phyloP scores from a whole-genome alignment of 53 echinoderm and acorn worm genomes.

The Luidia sarsii region DNA sequence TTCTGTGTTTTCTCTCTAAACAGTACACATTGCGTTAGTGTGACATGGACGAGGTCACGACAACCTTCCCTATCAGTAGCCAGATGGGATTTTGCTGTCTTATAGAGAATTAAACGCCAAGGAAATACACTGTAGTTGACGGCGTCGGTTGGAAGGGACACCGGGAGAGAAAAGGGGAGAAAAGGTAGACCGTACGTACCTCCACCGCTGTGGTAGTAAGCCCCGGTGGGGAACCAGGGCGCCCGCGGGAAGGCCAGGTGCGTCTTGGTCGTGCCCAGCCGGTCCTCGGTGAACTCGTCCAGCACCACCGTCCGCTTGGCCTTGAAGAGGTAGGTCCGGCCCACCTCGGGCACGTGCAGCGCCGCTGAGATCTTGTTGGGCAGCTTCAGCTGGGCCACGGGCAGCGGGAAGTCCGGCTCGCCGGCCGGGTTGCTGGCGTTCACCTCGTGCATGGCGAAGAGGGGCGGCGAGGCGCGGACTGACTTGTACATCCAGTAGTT shows the following conservation, averaged over 20 bases:
- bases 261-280: conserved; percentile 5
- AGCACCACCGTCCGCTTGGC: conserved; percentile 46
- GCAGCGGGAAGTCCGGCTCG: conserved; percentile 31
- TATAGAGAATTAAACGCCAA: too few relatives aligned
- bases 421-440: conserved; percentile 1
- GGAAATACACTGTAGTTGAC: too few relatives aligned
- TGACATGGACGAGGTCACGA: too few relatives aligned
- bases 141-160: too few relatives aligned
- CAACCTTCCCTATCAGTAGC: too few relatives aligned
- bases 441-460: conserved; percentile 40
- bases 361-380: conserved; percentile 67
- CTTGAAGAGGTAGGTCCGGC: conserved; percentile 68
- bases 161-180: too few relatives aligned
- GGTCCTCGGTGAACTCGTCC: conserved; percentile 33
- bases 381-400: background rate
- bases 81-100: too few relatives aligned
- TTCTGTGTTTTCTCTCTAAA: too few relatives aligned
- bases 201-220: too few relatives aligned
- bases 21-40: too few relatives aligned
- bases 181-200: too few relatives aligned
- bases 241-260: conserved; percentile 43
- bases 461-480: conserved; percentile 22
- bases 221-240: conserved; percentile 28
- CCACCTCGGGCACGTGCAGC: conserved; percentile 46
- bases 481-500: conserved; percentile 48